Evolutionary conservation across 1,140 invertebrate genomes (phyloP), one percentile per base, ranked within the genome.

Genomic region (Hylyphantes graminicola): DNA sequence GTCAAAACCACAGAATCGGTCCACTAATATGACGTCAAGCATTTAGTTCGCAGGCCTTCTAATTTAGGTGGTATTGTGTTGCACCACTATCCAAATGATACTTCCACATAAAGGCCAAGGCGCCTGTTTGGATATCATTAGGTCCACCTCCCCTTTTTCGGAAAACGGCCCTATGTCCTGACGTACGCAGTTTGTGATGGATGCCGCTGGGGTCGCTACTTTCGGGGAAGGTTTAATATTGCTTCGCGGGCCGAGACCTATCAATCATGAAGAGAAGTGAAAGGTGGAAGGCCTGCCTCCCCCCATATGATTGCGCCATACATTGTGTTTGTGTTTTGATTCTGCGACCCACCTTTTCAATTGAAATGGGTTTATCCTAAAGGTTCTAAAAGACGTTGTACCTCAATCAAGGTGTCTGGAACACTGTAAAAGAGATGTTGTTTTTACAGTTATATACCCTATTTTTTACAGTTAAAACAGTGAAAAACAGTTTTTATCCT

Each of bases 321-420:
- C 72, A 83, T 83, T 83, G 80, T 83, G 72, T 83, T 83, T 83
- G 80, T 83, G 80, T 83, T 83, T 74, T 83, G 80, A 75, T 74
- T 75, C 68, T 17, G 12, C 68, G 7, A 48, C 19, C 10, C 65
- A 21, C 65, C 67, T 51, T 19, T 21, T 70, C 35, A 35, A 35
- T 35, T 35, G 35, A 35, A 35, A 35, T 35, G 35, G 5, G 35
- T 35, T 35, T 35, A 35, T 35, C 35, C 35, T 5, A 35, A 35
- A 35, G 35, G 35, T 35, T 35, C 35, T 35, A 35, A 35, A 35
- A 1, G 35, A 35, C 35, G n/a, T n/a, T n/a, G n/a, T n/a, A n/a
- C n/a, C n/a, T n/a, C n/a, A n/a, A 35, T 35, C 1, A 35, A 35
- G 35, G 35, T 35, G 35, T 35, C 35, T 35, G 5, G 35, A n/a